Evolutionary conservation across 2,888 invertebrate genomes (phyloP), one percentile per base, ranked within the genome.

Genomic region (Dasypolia templi): DNA sequence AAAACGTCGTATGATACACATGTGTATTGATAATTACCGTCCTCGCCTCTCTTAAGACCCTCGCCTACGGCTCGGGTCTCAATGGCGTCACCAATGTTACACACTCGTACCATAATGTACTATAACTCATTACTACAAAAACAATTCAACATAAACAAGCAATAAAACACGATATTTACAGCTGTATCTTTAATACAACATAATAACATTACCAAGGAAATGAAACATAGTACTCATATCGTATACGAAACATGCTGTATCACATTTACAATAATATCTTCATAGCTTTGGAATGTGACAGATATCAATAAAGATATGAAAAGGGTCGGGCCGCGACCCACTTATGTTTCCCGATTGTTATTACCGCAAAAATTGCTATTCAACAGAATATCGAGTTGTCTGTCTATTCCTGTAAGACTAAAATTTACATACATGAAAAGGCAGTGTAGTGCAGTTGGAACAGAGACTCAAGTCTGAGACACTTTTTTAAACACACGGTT

Each of bases 291-390:
- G 84, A 90, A 91, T 91, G 89, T 92, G 92, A 92, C 91, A 91
- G 90, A 91, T 89, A 92, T 91, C 91, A 91, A 93, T 92, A 91
- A 89, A 89, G 88, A 90, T 88, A 91, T 90, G 92, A 92, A 89
- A 92, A 93, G 92, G 93, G 93, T 93, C 92, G 90, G 81, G 82
- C 76, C 81, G 82, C 85, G 75, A 85, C 89, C 90, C 91, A 92
- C 93, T 94, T 94, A 93, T 92, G 93, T 90, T 91, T 88, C 89
- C 86, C 91, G 91, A 94, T 93, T 92, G 93, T 94, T 94, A 94
- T 94, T 92, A 92, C 92, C 93, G 88, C 92, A 92, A 92, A 93
- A 93, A 93, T 93, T 93, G 92, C 90, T 91, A 92, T 93, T 93
- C 92, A 93, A 89, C 90, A 87, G 90, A 91, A 92, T 91, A 92